phyloP scores from a whole-genome alignment of 1,140 invertebrate species.

The Drosophila pruinosa region DNA sequence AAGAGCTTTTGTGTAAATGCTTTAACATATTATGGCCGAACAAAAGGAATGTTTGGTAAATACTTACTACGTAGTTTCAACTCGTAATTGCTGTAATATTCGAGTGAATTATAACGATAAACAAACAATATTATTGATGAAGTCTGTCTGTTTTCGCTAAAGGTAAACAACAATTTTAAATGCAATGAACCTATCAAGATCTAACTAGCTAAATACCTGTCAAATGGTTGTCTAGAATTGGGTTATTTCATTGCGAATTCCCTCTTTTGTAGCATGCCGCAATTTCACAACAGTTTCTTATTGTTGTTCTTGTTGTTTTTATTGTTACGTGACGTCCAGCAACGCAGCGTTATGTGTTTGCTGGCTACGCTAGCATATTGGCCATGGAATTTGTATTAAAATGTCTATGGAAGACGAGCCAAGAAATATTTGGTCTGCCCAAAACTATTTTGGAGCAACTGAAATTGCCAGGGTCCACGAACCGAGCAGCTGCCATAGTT shows the following conservation, averaged over 20 bases:
- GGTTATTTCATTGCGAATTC: conserved; percentile 1
- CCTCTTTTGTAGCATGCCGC: conserved; percentile 2
- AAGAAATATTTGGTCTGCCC: conserved; percentile 40
- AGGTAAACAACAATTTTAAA: background rate
- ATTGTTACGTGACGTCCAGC: background rate
- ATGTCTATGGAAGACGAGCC: conserved; percentile 36
- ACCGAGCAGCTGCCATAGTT: conserved; percentile 38
- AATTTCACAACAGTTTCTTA: conserved; percentile 11
- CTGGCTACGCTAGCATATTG: conserved; percentile 21
- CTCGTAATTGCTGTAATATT: too few species aligned
- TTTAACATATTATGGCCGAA: too few species aligned
- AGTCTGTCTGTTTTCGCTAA: background rate
- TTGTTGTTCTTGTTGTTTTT: conserved; percentile 1
- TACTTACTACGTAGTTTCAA: too few species aligned
- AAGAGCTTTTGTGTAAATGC: too few species aligned
- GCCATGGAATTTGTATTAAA: conserved; percentile 54
- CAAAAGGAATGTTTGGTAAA: too few species aligned
- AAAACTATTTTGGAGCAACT: conserved; percentile 39
- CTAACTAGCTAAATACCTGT: conserved; percentile 11
- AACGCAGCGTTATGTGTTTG: background rate
- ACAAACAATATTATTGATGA: too few species aligned
- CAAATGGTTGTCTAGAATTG: conserved; percentile 7
- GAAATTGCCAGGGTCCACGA: conserved; percentile 2
- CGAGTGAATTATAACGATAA: too few species aligned
- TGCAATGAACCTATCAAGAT: background rate